Evolutionary conservation across 2,888 invertebrate species (phyloP), one percentile per base, ranked within the genome.

Genomic region (Ctena decussata): DNA sequence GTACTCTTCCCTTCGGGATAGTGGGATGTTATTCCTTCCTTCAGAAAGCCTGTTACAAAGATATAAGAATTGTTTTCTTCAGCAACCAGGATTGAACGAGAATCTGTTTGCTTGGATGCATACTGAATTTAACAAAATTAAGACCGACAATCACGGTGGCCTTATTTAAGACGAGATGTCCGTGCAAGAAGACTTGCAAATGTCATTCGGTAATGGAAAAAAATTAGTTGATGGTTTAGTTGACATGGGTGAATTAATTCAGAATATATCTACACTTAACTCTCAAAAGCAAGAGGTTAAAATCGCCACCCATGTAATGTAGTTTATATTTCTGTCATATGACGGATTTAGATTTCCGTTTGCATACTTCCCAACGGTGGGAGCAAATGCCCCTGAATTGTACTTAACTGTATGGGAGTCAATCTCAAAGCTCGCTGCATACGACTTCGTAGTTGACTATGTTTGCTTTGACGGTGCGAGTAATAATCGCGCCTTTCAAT

Each of bases 291-390:
- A 70, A 76, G 76, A 84, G 24, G 30, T 74, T 15, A 75, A 57
- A 57, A 80, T 44, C 57, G 84, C 79, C 15, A 80, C 80, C 12
- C 79, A 84, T 84, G 72, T 72, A 21, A 37, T 84, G 57, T 76
- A 84, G 39, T 65, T 84, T 12, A 41, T 84, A 12, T 84, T 76
- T 80, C 27, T 84, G 24, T 49, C 65, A 15, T 72, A 60, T 72
- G 75, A 75, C 32, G 84, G 77, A 53, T 84, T 83, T 73, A 57
- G 80, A 0, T 84, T 84, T 53, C 84, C 84, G 32, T 60, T 80
- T 41, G 84, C 79, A n/a, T 79, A 76, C 35, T 85, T 80, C 72
- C 81, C 78, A 37, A 75, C 81, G 32, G n/a, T 57, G 60, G 74
- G 74, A 37, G 74, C 81, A 27, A 82, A 73, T 76, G 35, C 81